These are phyloP conservation scores for Tetragnatha versicolor DNA, from an alignment of 1,140 invertebrate species.

Conservation along the genomic window DNA sequence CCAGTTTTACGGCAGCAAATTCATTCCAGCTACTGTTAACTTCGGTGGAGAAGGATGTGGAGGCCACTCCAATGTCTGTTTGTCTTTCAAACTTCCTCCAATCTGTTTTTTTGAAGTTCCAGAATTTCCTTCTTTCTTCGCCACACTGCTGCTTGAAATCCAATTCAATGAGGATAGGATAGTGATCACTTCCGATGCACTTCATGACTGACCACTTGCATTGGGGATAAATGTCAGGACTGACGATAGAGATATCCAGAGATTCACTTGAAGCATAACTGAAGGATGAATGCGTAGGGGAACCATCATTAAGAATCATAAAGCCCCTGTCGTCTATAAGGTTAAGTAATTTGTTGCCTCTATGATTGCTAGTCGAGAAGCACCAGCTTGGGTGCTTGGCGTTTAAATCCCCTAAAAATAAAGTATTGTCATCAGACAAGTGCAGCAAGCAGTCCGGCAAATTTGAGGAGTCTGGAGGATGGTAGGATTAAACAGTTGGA, in stretches of 20 bases:
- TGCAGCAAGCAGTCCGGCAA: not conserved
- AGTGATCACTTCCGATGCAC: not conserved
- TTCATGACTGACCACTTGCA: constrained; percentile 5
- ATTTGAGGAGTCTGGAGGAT: not conserved
- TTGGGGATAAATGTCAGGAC: not conserved
- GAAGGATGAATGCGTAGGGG: not conserved
- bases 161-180: constrained; percentile 10
- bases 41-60: not conserved
- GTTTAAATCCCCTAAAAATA: not conserved
- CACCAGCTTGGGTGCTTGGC: not conserved
- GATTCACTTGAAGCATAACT: not conserved
- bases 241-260: not conserved
- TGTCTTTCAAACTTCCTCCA: not conserved
- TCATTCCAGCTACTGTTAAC: not conserved
- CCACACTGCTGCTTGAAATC: not conserved
- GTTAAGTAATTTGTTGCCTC: constrained; percentile 1
- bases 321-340: not conserved
- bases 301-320: constrained; percentile 2
- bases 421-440: not conserved
- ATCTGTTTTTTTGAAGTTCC: constrained; percentile 1
- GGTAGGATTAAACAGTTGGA: not conserved
- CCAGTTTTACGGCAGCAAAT: not conserved
- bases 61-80: not conserved
- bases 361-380: not conserved
- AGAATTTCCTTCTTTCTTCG: not conserved